Evolutionary conservation across 92 coral and sea anemone species (phyloP), one percentile per base, ranked within the genome.

Genomic region (Hydrozoanthus gracilis): DNA sequence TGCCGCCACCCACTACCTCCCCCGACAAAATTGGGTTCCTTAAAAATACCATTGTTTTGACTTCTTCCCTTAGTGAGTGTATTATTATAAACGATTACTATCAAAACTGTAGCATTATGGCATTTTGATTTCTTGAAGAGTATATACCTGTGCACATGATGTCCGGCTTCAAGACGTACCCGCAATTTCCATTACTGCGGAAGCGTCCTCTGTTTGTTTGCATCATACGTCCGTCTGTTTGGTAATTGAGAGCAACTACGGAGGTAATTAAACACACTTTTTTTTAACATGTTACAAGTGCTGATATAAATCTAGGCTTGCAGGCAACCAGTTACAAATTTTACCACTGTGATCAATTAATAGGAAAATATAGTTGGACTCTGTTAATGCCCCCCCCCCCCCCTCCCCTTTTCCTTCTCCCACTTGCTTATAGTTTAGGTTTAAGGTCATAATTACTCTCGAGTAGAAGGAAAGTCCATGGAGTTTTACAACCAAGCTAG

Each of bases 181-280:
- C 98, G 73, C 98, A 94, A 76, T 90, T 94, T 18, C 98, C 98
- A 80, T 94, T 94, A 7, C 90, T 83, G 58, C 88, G 86, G 82
- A 94, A 94, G n/a, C 86, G 86, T 44, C 98, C 98, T 74, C 78
- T 88, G 86, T 94, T 92, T 20, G 89, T 58, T 50, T 94, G 98
- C 78, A 94, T 48, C 98, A 94, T 94, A 15, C 92, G 92, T 54
- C 98, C 98, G 4, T 94, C 94, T 3, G 95, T 82, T 84, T 94
- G 95, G 79, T 94, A 94, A 82, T 94, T 94, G 4, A 94, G 87
- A n/a, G 98, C 98, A 6, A 94, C 95, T 94, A 67, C 7, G 60
- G 73, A 12, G 12, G 64, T 1, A 39, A 9, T 72, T 48, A 73
- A 70, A 86, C 18, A 55, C 18, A 18, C n/a, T 4, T 4, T 3